Evolutionary conservation across 2,797 vertebrate species (phyloP), one percentile per base, ranked within the genome.

Genomic region (Pangasius krempfi): DNA sequence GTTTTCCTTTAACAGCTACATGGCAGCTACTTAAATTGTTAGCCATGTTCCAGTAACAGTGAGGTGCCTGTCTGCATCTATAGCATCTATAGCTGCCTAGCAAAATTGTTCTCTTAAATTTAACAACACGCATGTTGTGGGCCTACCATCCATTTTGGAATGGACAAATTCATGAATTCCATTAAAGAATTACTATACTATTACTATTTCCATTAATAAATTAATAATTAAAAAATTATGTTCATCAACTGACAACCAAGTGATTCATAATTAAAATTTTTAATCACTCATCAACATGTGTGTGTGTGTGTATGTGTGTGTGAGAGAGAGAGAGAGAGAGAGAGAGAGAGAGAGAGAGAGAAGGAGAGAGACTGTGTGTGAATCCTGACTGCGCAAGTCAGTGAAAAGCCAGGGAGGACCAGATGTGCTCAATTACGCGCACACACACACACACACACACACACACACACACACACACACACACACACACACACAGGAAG

Each of bases 401-500:
- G 27, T 78, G 27, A 52, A 30, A 54, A 22, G 8, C 30, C 52
- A 80, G 50, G 52, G 52, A 10, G 30, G 30, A 81, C 79, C 54
- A 81, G 54, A 81, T 81, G 25, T 84, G 58, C 22, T 33, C 44
- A 78, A 30, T 70, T 64, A 58, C 6, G 16, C 2, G 14, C 8
- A 56, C 27, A 70, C 8, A 72, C 84, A 78, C 40, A 68, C 54
- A 62, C 25, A 44, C 70, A 76, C 25, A 76, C 68, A 27, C 44
- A 33, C 30, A 84, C 40, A 66, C 37, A n/a, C 25, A 52, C 44
- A 40, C 1, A 95, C 62, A 95, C 93, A 50, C 37, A 94, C 86
- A 86, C 72, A 84, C 40, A 68, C 60, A 66, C 81, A 64, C 81
- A 68, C 62, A 70, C n/a, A 70, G 18, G 8, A 25, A 33, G 44